phyloP scores from a whole-genome alignment of 2,888 invertebrate genomes.

The Ochropleura leucogaster region DNA sequence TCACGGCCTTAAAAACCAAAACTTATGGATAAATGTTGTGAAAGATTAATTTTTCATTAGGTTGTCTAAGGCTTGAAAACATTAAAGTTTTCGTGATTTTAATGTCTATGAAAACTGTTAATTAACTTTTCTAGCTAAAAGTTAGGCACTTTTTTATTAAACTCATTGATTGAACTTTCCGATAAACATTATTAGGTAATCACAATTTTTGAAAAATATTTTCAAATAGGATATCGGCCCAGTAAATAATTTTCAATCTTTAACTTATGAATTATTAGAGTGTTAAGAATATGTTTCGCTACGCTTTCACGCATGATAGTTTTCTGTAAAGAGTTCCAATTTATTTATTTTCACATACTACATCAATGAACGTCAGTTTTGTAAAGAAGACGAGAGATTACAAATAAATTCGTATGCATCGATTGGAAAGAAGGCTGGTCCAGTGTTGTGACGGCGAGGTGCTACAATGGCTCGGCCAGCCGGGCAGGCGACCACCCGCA shows the following conservation, averaged over 20 bases:
- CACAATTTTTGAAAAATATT: background rate
- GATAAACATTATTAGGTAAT: no score
- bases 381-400: constrained; percentile 45
- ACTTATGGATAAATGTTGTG: constrained; percentile 11
- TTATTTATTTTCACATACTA: constrained; percentile 38
- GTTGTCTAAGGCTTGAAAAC: background rate
- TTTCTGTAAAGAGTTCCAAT: constrained; percentile 26
- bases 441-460: constrained; percentile 80
- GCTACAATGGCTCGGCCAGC: constrained; percentile 71
- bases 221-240: background rate
- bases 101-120: constrained; percentile 1
- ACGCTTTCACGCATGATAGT: constrained; percentile 8
- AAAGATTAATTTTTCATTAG: background rate
- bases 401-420: constrained; percentile 52
- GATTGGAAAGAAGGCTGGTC: constrained; percentile 64
- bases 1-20: constrained; percentile 23
- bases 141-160: background rate
- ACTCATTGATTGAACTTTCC: background rate
- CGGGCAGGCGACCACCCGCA: constrained; percentile 83
- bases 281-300: constrained; percentile 22
- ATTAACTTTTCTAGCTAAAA: background rate
- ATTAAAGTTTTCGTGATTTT: background rate
- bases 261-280: background rate
- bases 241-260: background rate
- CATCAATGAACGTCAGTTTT: constrained; percentile 50